Evolutionary conservation across 2,888 invertebrate genomes (phyloP).

Genomic region (Hyppa rectilinea): DNA sequence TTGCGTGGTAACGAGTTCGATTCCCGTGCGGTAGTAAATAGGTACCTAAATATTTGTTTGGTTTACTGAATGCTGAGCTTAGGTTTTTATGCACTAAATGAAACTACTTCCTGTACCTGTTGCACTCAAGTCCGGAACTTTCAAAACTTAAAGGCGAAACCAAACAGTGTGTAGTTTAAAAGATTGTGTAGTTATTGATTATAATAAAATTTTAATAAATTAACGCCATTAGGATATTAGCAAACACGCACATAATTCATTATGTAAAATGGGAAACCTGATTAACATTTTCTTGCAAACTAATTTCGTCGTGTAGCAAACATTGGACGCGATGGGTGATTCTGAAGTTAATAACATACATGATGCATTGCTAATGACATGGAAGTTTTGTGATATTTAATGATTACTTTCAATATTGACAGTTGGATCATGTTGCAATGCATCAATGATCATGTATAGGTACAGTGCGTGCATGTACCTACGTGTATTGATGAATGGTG

Average conservation of each 20-base stretch:
- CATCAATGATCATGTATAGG: no score
- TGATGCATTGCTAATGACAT: slow-evolving; percentile 1
- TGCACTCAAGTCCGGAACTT: neutral
- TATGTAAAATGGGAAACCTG: neutral
- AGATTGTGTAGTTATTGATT: neutral
- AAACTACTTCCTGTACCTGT: no score
- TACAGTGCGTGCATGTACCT: no score
- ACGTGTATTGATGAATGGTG: neutral
- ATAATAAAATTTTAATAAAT: neutral
- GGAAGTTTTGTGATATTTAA: no score
- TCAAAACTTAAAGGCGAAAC: neutral
- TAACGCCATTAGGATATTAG: neutral
- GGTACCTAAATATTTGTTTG: neutral
- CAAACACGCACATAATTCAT: neutral
- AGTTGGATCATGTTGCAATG: neutral
- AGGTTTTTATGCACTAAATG: neutral
- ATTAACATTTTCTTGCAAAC: neutral
- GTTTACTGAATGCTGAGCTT: neutral
- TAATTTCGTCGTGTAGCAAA: neutral
- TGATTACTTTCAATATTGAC: slow-evolving; percentile 6
- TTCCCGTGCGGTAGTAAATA: neutral
- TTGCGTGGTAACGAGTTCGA: neutral
- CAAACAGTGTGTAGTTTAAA: neutral
- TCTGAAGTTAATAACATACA: no score
- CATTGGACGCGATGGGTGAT: neutral